These are phyloP conservation scores for Drosophila dunni DNA, from an alignment of 1,140 invertebrate species.

Conservation along the genomic window DNA sequence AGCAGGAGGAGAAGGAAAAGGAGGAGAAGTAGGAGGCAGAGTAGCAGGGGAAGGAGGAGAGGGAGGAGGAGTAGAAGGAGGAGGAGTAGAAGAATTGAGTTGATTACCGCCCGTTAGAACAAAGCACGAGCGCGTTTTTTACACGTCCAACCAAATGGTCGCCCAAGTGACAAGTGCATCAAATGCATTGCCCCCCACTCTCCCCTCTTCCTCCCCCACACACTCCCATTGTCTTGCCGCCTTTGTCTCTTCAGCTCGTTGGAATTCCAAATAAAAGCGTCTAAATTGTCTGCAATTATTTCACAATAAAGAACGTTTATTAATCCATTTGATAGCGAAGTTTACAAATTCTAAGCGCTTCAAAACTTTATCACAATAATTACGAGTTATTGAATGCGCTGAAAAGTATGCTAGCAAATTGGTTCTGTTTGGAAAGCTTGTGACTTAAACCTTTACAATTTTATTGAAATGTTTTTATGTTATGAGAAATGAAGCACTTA, in stretches of 20 bases:
- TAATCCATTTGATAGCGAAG: neutral
- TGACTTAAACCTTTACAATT: no score
- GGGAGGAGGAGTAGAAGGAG: no score
- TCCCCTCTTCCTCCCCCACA: neutral
- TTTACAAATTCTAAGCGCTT: no score
- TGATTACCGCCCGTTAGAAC: constrained; percentile 44
- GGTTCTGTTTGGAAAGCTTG: no score
- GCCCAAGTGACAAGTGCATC: constrained; percentile 5
- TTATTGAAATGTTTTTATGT: no score
- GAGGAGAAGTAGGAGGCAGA: neutral
- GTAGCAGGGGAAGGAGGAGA: no score
- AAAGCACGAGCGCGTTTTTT: constrained; percentile 29
- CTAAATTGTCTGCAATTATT: constrained; percentile 22
- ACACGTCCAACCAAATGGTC: constrained; percentile 20
- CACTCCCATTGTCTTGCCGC: constrained; percentile 9
- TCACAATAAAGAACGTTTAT: constrained; percentile 4
- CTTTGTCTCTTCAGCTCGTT: constrained; percentile 17
- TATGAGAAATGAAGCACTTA: no score
- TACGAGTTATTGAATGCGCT: no score
- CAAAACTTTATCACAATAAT: no score
- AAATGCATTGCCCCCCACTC: neutral
- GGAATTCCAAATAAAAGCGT: constrained; percentile 4
- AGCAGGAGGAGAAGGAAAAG: neutral
- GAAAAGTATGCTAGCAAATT: no score
- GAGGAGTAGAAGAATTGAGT: constrained; percentile 23